Evolutionary conservation across 2,888 invertebrate species (phyloP).

Genomic region (Axea sp.): DNA sequence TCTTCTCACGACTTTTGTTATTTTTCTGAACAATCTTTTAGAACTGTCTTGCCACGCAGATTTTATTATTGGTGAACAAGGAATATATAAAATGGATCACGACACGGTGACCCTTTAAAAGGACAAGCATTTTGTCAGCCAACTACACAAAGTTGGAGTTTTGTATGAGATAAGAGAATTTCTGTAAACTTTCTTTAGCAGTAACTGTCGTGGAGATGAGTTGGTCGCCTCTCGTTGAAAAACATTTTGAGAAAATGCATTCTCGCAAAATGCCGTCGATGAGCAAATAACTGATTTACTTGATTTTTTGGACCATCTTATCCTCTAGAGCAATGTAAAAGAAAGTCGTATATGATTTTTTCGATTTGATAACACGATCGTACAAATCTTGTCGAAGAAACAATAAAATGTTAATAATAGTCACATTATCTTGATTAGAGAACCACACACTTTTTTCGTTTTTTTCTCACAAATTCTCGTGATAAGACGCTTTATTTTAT

Average conservation of each 20-base stretch:
- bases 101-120: slow-evolving; percentile 47
- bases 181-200: slow-evolving; percentile 28
- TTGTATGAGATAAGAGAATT: slow-evolving; percentile 9
- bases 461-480: no score
- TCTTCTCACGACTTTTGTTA: slow-evolving; percentile 7
- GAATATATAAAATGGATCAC: slow-evolving; percentile 38
- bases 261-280: slow-evolving; percentile 39
- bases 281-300: slow-evolving; percentile 34
- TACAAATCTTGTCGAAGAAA: no score
- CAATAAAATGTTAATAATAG: slow-evolving; percentile 11
- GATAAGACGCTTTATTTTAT: slow-evolving; percentile 12
- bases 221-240: slow-evolving; percentile 42
- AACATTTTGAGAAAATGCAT: slow-evolving; percentile 30
- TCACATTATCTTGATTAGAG: no score
- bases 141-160: slow-evolving; percentile 32
- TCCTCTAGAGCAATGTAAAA: slow-evolving; percentile 27
- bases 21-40: not conserved
- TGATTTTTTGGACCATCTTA: slow-evolving; percentile 40
- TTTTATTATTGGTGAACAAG: slow-evolving; percentile 44
- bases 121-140: slow-evolving; percentile 20
- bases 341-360: no score
- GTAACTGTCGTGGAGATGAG: slow-evolving; percentile 29
- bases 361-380: no score
- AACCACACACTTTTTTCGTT: no score
- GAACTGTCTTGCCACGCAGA: slow-evolving; percentile 27